Conservation (phyloP, 2,888 invertebrate genomes). For the Pseudolycoriella hygida region DNA sequence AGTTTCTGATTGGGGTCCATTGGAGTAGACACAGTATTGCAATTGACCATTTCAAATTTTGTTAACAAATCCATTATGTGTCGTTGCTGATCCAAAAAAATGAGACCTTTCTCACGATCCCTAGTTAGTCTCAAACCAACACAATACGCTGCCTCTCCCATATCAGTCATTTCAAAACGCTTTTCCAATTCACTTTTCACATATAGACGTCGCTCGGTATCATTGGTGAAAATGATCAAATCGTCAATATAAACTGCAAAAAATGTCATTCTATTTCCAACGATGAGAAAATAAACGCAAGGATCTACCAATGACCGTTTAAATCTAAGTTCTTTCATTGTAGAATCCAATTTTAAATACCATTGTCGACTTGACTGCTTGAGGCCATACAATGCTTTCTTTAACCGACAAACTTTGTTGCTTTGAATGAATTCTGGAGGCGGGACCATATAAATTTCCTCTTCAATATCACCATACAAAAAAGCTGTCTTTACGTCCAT, state of each 20-base stretch:
- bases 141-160: slow-evolving; percentile 1
- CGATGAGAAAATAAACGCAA: slow-evolving; percentile 6
- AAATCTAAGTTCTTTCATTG: slow-evolving; percentile 3
- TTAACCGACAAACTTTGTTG: slow-evolving; percentile 7
- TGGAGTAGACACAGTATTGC: slow-evolving; percentile 9
- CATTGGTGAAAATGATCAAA: too few species aligned
- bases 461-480: slow-evolving; percentile 2
- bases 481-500: slow-evolving; percentile 5
- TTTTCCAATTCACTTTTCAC: not conserved
- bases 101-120: slow-evolving; percentile 1
- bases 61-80: slow-evolving; percentile 7
- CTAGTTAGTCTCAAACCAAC: not conserved
- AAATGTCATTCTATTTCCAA: too few species aligned
- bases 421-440: too few species aligned
- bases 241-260: too few species aligned
- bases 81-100: slow-evolving; percentile 6
- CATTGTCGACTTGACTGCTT: slow-evolving; percentile 8
- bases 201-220: too few species aligned
- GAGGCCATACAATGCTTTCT: slow-evolving; percentile 9
- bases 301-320: too few species aligned
- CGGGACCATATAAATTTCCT: too few species aligned
- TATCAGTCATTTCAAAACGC: slow-evolving; percentile 5
- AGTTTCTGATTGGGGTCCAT: slow-evolving; percentile 9
- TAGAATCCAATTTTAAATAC: slow-evolving; percentile 4
- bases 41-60: slow-evolving; percentile 8